Conservation (phyloP, 2,113 vertebrate species). For the Rhabdornis inornatus region DNA sequence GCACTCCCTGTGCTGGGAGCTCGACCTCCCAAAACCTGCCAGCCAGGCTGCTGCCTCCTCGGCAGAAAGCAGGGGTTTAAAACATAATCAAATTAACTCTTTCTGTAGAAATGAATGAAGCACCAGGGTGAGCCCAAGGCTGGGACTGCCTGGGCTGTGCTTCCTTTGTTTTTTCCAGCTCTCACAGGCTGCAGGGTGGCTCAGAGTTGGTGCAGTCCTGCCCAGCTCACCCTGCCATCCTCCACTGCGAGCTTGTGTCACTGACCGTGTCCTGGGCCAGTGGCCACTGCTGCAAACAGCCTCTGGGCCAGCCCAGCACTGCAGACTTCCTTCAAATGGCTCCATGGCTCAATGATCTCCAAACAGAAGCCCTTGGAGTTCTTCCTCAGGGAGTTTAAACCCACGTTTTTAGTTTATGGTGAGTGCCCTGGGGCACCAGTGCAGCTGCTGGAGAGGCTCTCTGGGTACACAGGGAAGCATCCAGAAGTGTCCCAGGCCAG, state of each 20-base stretch:
- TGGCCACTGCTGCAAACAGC: not conserved
- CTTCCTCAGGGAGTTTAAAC: not conserved
- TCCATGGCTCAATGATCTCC: not conserved
- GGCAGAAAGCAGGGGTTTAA: not conserved
- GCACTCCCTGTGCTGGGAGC: not conserved
- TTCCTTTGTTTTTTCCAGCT: not conserved
- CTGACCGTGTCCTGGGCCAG: accelerated
- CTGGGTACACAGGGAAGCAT: not conserved
- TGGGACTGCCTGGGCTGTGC: not conserved
- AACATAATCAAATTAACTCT: not conserved
- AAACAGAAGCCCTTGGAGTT: not conserved
- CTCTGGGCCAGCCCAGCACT: not conserved
- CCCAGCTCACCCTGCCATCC: not conserved
- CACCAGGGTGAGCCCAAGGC: not conserved
- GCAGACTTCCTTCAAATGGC: not conserved
- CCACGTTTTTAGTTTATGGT: not conserved
- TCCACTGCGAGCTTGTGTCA: not conserved
- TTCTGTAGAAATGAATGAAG: not conserved
- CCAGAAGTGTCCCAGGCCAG: not conserved
- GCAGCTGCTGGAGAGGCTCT: not conserved
- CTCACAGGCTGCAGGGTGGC: not conserved
- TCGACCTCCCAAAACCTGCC: not conserved
- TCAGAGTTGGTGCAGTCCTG: not conserved
- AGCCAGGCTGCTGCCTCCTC: not conserved
- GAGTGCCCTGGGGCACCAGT: not conserved